These are phyloP conservation scores for Apodemus agrarius DNA, from an alignment of 2,797 vertebrate species.

Conservation along the genomic window DNA sequence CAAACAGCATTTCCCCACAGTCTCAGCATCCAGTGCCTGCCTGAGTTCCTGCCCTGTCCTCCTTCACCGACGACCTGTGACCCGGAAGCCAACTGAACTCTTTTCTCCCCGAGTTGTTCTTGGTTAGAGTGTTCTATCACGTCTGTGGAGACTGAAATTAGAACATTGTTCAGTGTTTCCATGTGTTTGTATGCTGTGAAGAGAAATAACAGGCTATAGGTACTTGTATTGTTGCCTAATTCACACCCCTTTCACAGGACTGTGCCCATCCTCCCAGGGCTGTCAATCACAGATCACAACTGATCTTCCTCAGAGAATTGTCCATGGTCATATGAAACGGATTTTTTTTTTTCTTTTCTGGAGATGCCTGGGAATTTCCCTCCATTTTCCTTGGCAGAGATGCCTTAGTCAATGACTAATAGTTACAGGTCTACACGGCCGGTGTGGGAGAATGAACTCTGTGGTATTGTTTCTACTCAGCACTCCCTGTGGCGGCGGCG, in stretches of 20 bases:
- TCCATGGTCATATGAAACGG: background rate
- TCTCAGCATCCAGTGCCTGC: background rate
- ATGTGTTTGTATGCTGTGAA: background rate
- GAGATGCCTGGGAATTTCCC: background rate
- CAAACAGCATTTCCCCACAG: background rate
- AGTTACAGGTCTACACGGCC: background rate
- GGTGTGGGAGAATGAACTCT: background rate
- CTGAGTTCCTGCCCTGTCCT: background rate
- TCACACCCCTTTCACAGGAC: background rate
- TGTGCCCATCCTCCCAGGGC: background rate
- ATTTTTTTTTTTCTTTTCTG: background rate
- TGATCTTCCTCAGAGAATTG: background rate
- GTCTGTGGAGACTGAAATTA: background rate
- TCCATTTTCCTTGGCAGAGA: background rate
- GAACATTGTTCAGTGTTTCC: too few relatives aligned
- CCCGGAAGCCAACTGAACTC: background rate
- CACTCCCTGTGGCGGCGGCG: too few relatives aligned
- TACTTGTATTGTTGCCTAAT: background rate
- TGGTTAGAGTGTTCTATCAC: background rate
- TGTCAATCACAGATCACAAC: background rate
- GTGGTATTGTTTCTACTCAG: background rate
- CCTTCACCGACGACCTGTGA: background rate
- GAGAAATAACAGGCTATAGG: background rate
- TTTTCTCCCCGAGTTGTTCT: background rate
- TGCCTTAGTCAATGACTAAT: background rate